Conservation (phyloP, 2,888 invertebrate genomes). For the Coelopa pilipes region DNA sequence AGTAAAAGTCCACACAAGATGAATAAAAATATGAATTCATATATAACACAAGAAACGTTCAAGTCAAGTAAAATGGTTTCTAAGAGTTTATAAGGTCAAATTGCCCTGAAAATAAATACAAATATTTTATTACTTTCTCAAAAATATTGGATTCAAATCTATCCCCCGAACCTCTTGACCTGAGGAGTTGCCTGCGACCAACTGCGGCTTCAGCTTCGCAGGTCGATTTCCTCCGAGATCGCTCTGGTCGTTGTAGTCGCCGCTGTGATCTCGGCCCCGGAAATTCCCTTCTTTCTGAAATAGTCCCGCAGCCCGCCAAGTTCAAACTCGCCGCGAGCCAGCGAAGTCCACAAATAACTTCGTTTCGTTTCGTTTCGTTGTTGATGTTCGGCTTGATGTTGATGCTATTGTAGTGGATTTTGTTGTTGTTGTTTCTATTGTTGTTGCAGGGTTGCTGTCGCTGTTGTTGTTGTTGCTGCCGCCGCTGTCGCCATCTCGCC, state of each 20-base stretch:
- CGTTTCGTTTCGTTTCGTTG: constrained; percentile 21
- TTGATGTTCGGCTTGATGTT: not conserved
- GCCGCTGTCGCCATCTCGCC: constrained; percentile 37
- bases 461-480: constrained; percentile 12
- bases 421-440: constrained; percentile 14
- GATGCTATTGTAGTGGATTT: not conserved
- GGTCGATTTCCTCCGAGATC: too few species aligned
- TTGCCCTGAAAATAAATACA: too few species aligned
- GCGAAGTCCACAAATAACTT: constrained; percentile 17
- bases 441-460: constrained; percentile 32
- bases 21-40: not conserved
- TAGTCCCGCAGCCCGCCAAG: not conserved
- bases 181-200: too few species aligned
- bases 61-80: not conserved
- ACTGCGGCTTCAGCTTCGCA: too few species aligned
- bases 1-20: too few species aligned
- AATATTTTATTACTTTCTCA: too few species aligned
- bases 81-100: too few species aligned
- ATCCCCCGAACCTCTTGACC: too few species aligned
- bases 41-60: not conserved
- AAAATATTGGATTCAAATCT: too few species aligned
- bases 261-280: too few species aligned
- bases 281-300: not conserved
- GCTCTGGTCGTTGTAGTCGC: too few species aligned
- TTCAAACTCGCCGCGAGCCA: constrained; percentile 14